Conservation (phyloP, 2,797 vertebrate species). For the Amblyraja radiata region DNA sequence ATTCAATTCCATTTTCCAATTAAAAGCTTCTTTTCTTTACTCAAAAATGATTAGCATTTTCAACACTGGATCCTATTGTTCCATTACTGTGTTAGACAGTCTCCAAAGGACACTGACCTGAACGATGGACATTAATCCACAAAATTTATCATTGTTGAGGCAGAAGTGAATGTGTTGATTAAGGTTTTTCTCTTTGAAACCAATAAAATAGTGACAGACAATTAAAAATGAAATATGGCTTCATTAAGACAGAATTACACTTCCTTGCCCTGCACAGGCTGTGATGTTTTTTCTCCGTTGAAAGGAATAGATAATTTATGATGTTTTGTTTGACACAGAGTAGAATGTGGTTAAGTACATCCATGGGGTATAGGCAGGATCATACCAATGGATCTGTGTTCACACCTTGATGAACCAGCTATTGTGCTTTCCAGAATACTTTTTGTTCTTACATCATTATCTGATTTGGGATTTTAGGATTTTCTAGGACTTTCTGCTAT, state of each 20-base stretch:
- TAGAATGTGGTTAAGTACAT: background rate
- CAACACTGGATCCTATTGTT: background rate
- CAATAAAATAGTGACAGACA: slow-evolving; percentile 35
- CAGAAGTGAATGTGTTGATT: slow-evolving; percentile 29
- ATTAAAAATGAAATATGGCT: slow-evolving; percentile 40
- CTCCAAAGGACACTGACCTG: slow-evolving; percentile 10
- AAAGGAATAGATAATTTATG: slow-evolving; percentile 26
- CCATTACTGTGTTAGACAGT: background rate
- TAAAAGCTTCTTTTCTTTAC: background rate
- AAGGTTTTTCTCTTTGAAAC: slow-evolving; percentile 34
- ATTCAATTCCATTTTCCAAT: slow-evolving; percentile 27
- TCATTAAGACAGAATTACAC: slow-evolving; percentile 39
- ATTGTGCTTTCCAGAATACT: background rate
- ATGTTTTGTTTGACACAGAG: background rate
- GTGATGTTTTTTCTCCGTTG: slow-evolving; percentile 6
- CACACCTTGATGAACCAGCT: background rate
- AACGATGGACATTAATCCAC: slow-evolving; percentile 19
- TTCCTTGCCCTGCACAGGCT: slow-evolving; percentile 21
- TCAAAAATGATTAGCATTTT: slow-evolving; percentile 6
- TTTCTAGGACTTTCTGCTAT: background rate
- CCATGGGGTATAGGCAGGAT: background rate
- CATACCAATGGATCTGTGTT: background rate
- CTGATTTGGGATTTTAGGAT: background rate
- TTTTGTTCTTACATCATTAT: background rate
- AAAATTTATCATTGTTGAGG: slow-evolving; percentile 29